A percentile compares a stretch with the other conserved stretches of the same genome.
Evolutionary conservation across 2,113 vertebrate species (phyloP).

Genomic region (Lampris incognitus): DNA sequence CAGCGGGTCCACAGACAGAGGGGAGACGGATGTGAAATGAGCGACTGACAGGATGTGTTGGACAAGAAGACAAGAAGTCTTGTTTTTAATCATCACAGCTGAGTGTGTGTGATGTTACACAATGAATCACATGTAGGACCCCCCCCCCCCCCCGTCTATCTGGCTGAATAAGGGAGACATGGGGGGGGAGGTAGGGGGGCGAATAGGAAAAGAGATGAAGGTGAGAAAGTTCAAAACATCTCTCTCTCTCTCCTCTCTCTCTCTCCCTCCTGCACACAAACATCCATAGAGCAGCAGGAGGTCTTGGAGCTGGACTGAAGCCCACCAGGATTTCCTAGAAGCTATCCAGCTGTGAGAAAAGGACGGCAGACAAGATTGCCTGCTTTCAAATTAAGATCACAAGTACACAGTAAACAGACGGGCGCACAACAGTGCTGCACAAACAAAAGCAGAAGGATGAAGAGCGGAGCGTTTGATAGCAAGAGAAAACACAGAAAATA

Average conservation of each 20-base stretch:
- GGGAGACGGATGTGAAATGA: no score
- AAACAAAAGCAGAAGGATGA: neutral
- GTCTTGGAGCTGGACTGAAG: neutral
- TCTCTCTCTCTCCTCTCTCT: conserved; percentile 12
- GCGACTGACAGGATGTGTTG: no score
- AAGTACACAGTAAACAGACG: conserved; percentile 27
- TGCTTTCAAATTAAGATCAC: neutral
- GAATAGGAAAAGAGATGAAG: conserved; percentile 32
- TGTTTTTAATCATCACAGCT: no score
- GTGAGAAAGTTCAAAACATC: conserved; percentile 16
- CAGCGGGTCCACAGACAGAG: no score
- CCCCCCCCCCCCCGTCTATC: no score
- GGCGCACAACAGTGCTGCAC: neutral
- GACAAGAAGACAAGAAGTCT: no score
- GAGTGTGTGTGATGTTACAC: no score
- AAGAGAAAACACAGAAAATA: no score
- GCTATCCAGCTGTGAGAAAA: neutral
- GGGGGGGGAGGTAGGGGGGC: conserved; percentile 7
- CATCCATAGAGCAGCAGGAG: conserved; percentile 24
- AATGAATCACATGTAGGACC: no score
- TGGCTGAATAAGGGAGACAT: no score
- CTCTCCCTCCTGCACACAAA: neutral
- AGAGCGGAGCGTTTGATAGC: neutral
- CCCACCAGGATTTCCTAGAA: neutral
- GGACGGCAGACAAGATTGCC: conserved; percentile 1